These are phyloP conservation scores for Atta colombica DNA, from an alignment of 1,140 invertebrate genomes.

Conservation along the genomic window DNA sequence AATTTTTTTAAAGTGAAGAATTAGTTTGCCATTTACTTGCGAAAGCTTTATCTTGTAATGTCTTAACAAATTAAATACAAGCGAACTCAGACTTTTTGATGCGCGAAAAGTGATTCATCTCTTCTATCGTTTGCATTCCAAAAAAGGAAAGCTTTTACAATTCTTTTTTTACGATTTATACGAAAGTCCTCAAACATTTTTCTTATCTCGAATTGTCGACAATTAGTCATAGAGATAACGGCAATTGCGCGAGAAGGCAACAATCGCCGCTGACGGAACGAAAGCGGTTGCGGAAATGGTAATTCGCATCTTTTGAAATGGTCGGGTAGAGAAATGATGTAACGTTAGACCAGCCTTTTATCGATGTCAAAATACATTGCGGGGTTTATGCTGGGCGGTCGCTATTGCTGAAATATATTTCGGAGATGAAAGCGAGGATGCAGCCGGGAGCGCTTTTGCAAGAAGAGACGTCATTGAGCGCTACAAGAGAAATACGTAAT, in stretches of 20 bases:
- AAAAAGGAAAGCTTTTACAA: background rate
- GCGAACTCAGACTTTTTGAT: background rate
- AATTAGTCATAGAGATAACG: slow-evolving; percentile 42
- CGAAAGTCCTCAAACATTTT: slow-evolving; percentile 13
- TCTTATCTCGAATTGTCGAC: slow-evolving; percentile 3
- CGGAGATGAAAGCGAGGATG: slow-evolving; percentile 23
- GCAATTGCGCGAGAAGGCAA: slow-evolving; percentile 25
- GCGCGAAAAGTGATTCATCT: background rate
- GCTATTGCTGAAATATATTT: slow-evolving; percentile 20
- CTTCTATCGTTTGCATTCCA: background rate
- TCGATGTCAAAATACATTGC: slow-evolving; percentile 35
- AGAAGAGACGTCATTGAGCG: slow-evolving; percentile 26
- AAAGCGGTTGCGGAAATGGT: slow-evolving; percentile 40
- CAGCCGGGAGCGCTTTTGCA: background rate
- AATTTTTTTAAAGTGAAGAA: background rate
- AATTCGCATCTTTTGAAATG: slow-evolving; percentile 45
- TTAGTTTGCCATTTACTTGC: background rate
- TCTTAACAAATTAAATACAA: background rate
- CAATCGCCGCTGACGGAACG: slow-evolving; percentile 22
- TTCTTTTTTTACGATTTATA: background rate
- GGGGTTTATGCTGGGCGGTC: background rate
- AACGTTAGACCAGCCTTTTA: slow-evolving; percentile 38
- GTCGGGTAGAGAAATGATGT: slow-evolving; percentile 37
- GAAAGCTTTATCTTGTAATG: background rate
- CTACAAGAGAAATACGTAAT: slow-evolving; percentile 38